Percentiles rank a stretch among this genome's conserved stretches.
These are phyloP conservation scores for Drosophila tripunctata DNA, from an alignment of 2,888 invertebrate genomes.

Conservation along the genomic window DNA sequence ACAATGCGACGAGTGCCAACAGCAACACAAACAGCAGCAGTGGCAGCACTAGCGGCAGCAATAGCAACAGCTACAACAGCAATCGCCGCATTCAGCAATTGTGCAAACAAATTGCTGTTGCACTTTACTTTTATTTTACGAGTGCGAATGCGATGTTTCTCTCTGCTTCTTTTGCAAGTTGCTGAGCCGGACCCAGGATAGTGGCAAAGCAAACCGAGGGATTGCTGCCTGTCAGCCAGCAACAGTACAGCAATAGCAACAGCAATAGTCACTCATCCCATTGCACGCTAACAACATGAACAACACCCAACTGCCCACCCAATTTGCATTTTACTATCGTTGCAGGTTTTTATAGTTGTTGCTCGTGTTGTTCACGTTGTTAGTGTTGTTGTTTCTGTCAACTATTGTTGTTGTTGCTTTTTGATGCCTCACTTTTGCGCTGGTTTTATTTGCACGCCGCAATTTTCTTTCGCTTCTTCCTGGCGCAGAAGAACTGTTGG, in stretches of 20 bases:
- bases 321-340: slow-evolving; percentile 79
- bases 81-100: slow-evolving; percentile 75
- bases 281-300: slow-evolving; percentile 3
- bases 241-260: slow-evolving; percentile 18
- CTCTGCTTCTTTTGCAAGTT: slow-evolving; percentile 10
- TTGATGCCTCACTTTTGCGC: slow-evolving; percentile 73
- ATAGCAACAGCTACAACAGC: slow-evolving; percentile 48
- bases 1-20: slow-evolving; percentile 78
- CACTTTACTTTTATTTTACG: slow-evolving; percentile 80
- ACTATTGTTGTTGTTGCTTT: slow-evolving; percentile 63
- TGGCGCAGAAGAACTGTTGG: slow-evolving; percentile 37
- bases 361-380: slow-evolving; percentile 31
- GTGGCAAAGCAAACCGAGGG: slow-evolving; percentile 41
- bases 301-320: slow-evolving; percentile 46
- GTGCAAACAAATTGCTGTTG: slow-evolving; percentile 79
- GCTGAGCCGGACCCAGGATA: slow-evolving; percentile 37
- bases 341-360: slow-evolving; percentile 78
- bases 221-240: slow-evolving; percentile 57
- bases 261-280: slow-evolving; percentile 11
- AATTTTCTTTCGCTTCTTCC: slow-evolving; percentile 61
- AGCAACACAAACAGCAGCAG: slow-evolving; percentile 57
- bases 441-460: slow-evolving; percentile 75
- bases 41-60: slow-evolving; percentile 35
- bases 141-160: slow-evolving; percentile 69
- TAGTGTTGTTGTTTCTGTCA: slow-evolving; percentile 40